Percentiles rank a stretch among this genome's conserved stretches.
Conservation (phyloP, 92 coral and sea anemone genomes). For the Umimayanthus chanpuru region DNA sequence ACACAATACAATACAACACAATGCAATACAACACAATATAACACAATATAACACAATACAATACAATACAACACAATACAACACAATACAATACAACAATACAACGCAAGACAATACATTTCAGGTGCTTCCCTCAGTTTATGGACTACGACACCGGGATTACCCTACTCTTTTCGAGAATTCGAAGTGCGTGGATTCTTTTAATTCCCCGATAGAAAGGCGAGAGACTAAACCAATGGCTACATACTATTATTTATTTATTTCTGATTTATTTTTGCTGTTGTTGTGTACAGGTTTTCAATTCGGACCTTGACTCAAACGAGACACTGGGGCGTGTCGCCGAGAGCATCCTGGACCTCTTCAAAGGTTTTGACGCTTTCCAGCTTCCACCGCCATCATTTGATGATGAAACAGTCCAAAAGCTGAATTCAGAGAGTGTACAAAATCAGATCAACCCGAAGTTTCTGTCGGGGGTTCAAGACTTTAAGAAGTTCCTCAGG, state of each 20-base stretch:
- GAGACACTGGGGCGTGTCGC: slow-evolving; percentile 62
- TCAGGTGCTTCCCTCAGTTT: too few relatives aligned
- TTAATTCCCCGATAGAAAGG: not conserved
- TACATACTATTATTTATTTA: not conserved
- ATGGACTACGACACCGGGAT: too few relatives aligned
- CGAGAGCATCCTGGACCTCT: slow-evolving; percentile 72
- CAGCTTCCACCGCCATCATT: slow-evolving; percentile 55
- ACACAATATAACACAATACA: too few relatives aligned
- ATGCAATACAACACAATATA: too few relatives aligned
- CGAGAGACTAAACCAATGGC: too few relatives aligned
- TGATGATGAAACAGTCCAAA: slow-evolving; percentile 32
- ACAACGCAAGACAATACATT: too few relatives aligned
- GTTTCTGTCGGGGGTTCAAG: slow-evolving; percentile 29
- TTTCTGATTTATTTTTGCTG: not conserved
- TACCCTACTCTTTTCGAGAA: too few relatives aligned
- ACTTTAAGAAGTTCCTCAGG: slow-evolving; percentile 28
- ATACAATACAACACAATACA: too few relatives aligned
- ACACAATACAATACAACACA: too few relatives aligned
- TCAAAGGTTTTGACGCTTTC: slow-evolving; percentile 87
- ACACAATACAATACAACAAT: too few relatives aligned
- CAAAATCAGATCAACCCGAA: slow-evolving; percentile 31
- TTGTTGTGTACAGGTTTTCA: not conserved
- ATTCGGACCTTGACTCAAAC: slow-evolving; percentile 31
- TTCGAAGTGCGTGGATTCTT: too few relatives aligned
- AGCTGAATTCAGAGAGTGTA: slow-evolving; percentile 7